Evolutionary conservation across 2,797 vertebrate species (phyloP), one percentile per base, ranked within the genome.

Genomic region (Aldrovandia affinis): DNA sequence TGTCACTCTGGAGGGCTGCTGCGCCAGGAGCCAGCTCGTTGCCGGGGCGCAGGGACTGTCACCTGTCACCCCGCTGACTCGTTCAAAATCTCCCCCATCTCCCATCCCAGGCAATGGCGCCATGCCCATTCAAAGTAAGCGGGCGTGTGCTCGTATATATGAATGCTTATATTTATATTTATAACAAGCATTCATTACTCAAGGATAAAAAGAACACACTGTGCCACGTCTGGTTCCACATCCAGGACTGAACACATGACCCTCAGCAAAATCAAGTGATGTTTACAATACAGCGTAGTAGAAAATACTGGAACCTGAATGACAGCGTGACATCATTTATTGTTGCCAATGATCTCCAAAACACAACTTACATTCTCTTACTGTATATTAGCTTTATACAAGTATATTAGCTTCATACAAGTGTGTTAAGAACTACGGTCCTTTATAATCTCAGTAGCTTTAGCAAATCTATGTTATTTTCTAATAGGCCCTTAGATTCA

Each of bases 51-150:
- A 6, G 1, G 39, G 42, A 77, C 73, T 77, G 73, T 77, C 73
- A 77, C 73, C 73, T 77, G 73, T 77, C 73, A 77, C 73, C 73
- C 42, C 36, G 42, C 20, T 3, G 73, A 77, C 73, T 77, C 22
- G 42, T 12, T 77, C 42, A 47, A 77, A 77, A 77, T 77, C 30
- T 39, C 73, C 42, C 42, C 42, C 7, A 15, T 15, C 39, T 33
- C n/a, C 4, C 61, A 18, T 22, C 57, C 12, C 57, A 3, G 47
- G 3, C 47, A 3, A 5, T 18, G 12, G 5, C 14, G 3, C 65
- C 33, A 0, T 22, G 15, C 39, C 42, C 20, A n/a, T 44, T 39
- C 70, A 18, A 2, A 42, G 70, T 36, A 75, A 4, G 25, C 70
- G 20, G 25, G 70, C 22, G 44, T 75, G n/a, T n/a, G n/a, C n/a